Evolutionary conservation across 2,888 invertebrate genomes (phyloP).

Genomic region (Gymnocheta viridis): DNA sequence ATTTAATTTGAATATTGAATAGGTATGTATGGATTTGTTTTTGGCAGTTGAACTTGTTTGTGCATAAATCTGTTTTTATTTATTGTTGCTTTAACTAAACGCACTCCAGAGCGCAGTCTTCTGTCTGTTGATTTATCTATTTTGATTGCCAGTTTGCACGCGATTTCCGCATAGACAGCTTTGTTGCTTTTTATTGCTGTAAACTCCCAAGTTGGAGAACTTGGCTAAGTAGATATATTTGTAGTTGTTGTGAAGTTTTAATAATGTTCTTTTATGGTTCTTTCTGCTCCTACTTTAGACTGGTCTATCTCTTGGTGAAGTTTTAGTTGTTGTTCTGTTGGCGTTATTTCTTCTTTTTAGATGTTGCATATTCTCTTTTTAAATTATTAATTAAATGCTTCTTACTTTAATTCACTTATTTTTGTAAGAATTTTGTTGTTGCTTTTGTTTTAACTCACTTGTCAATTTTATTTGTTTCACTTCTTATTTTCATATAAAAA

Average conservation of each 20-base stretch:
- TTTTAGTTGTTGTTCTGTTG: not conserved
- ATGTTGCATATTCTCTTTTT: not conserved
- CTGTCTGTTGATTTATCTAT: conserved; percentile 6
- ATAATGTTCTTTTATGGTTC: conserved; percentile 19
- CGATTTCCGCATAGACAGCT: conserved; percentile 19
- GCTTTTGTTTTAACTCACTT: conserved; percentile 6
- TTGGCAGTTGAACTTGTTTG: conserved; percentile 34
- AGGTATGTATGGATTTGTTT: no score
- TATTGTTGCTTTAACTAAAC: conserved; percentile 35
- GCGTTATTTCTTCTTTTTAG: no score
- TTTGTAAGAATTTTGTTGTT: not conserved
- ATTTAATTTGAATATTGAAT: conserved; percentile 23
- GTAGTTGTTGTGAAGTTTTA: not conserved
- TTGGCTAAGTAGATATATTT: not conserved
- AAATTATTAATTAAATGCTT: not conserved
- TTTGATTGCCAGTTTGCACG: conserved; percentile 42
- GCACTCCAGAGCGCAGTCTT: conserved; percentile 41
- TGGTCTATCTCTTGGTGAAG: not conserved
- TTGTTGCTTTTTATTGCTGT: conserved; percentile 2
- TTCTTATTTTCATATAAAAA: conserved; percentile 2
- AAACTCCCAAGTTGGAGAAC: not conserved
- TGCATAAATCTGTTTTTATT: not conserved
- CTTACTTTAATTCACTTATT: not conserved
- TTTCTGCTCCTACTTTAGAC: conserved; percentile 9
- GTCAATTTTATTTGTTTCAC: not conserved